Conservation (phyloP, 2,113 vertebrate species). For the Nibea coibor region DNA sequence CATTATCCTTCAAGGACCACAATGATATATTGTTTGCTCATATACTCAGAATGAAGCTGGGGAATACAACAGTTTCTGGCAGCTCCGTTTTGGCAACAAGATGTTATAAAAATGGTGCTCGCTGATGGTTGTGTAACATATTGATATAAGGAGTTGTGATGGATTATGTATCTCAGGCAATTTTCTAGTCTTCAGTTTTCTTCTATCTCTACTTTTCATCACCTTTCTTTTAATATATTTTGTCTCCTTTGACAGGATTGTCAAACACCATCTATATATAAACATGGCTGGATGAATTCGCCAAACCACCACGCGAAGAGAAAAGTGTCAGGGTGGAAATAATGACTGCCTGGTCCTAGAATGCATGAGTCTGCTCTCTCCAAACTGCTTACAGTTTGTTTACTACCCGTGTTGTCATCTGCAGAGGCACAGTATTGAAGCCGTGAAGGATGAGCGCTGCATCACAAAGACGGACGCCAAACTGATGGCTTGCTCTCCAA, state of each 20-base stretch:
- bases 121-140: background rate
- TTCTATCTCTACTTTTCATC: background rate
- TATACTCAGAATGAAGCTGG: background rate
- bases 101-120: background rate
- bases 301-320: background rate
- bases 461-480: conserved; percentile 23
- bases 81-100: background rate
- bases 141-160: background rate
- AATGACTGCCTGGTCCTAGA: background rate
- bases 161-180: background rate
- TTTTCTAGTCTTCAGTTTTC: conserved; percentile 19
- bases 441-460: conserved; percentile 12
- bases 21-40: conserved; percentile 3
- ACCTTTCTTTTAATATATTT: background rate
- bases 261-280: conserved; percentile 12
- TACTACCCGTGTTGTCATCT: conserved; percentile 6
- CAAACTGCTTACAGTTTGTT: conserved; percentile 30
- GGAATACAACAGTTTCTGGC: background rate
- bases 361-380: conserved; percentile 13
- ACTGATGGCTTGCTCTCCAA: conserved; percentile 15
- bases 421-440: conserved; percentile 24
- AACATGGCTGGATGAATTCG: background rate
- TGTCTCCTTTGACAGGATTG: background rate
- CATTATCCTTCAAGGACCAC: conserved; percentile 12
- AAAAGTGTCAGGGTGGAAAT: background rate